Conservation (phyloP, 1,140 invertebrate species). For the Chymomyza costata region DNA sequence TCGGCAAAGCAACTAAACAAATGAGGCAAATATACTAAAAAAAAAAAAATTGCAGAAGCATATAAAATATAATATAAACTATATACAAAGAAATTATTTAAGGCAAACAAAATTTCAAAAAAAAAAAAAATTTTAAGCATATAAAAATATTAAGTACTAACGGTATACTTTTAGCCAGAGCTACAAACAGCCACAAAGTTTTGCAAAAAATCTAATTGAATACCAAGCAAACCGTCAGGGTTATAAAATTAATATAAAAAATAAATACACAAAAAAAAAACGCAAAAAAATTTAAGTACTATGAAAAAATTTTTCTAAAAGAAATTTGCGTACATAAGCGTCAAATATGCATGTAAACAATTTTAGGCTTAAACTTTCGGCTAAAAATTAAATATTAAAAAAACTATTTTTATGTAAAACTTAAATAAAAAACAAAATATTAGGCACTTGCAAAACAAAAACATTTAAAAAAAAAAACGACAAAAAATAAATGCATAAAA, state of each 20-base stretch:
- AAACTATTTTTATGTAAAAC: conserved; percentile 43
- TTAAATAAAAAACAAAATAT: conserved; percentile 33
- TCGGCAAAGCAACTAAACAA: conserved; percentile 65
- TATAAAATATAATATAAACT: conserved; percentile 38
- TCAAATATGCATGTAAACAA: conserved; percentile 36
- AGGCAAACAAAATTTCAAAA: conserved; percentile 57
- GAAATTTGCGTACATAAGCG: conserved; percentile 44
- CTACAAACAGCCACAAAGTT: conserved; percentile 37
- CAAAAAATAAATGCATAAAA: conserved; percentile 31
- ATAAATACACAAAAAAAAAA: conserved; percentile 24
- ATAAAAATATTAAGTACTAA: conserved; percentile 21
- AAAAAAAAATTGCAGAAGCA: conserved; percentile 35
- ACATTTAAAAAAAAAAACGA: conserved; percentile 43
- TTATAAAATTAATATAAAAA: conserved; percentile 48
- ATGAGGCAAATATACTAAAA: conserved; percentile 54
- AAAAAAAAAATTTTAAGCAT: conserved; percentile 18
- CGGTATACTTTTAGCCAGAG: conserved; percentile 60
- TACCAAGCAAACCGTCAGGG: conserved; percentile 40
- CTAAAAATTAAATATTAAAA: conserved; percentile 40
- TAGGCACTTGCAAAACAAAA: conserved; percentile 47
- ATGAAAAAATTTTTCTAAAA: conserved; percentile 50
- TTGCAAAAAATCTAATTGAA: conserved; percentile 39
- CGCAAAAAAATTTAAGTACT: conserved; percentile 22
- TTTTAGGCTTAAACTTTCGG: conserved; percentile 69
- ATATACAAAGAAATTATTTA: conserved; percentile 73